Conservation (phyloP, 2,797 vertebrate species). For the Mergus octosetaceus region DNA sequence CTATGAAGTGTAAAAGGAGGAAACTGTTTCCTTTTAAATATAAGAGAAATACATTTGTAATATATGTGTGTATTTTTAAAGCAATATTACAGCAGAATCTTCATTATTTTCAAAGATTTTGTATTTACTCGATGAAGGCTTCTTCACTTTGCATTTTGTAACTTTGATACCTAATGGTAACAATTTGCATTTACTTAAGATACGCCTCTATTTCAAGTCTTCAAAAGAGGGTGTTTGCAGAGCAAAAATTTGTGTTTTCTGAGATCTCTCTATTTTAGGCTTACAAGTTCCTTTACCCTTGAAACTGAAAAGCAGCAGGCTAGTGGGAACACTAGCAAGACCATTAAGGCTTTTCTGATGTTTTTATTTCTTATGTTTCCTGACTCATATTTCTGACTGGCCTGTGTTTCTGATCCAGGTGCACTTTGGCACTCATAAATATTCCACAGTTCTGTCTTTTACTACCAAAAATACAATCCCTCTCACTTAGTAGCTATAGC, state of each 20-base stretch:
- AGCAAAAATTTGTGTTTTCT: background rate
- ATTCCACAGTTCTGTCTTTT: background rate
- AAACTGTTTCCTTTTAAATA: background rate
- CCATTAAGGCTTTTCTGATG: background rate
- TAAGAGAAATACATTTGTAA: background rate
- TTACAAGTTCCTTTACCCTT: background rate
- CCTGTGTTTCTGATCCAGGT: background rate
- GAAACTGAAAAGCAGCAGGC: background rate
- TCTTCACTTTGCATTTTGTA: background rate
- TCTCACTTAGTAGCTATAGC: background rate
- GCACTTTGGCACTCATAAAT: constrained; percentile 13
- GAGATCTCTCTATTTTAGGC: background rate
- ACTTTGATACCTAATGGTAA: background rate
- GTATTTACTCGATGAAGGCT: background rate
- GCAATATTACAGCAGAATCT: background rate
- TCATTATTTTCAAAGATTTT: background rate
- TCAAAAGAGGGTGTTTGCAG: background rate
- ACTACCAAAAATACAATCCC: background rate
- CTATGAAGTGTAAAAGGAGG: background rate
- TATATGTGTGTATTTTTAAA: background rate
- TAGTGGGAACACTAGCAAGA: background rate
- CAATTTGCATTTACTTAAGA: background rate
- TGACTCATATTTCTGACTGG: background rate
- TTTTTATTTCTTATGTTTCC: background rate
- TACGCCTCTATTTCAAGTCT: background rate